A percentile compares a stretch with the other conserved stretches of the same genome.
phyloP scores from a whole-genome alignment of 2,888 invertebrate genomes.

The Thymelicus lineola region DNA sequence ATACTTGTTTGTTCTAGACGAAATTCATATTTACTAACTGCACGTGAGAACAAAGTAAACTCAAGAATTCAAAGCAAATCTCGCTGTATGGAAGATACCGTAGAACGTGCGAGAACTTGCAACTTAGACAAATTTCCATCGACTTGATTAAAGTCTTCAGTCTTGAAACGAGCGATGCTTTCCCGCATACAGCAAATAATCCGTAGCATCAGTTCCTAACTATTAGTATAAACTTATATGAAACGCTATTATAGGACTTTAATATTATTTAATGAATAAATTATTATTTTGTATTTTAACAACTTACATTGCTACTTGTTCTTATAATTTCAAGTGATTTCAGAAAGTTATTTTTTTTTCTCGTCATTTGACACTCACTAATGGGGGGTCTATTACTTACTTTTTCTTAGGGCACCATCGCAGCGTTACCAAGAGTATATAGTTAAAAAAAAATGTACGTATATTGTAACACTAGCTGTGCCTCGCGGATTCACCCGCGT shows the following conservation, averaged over 20 bases:
- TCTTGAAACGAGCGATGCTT: slow-evolving; percentile 66
- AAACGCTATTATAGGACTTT: neutral
- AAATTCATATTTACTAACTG: slow-evolving; percentile 23
- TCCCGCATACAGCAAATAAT: slow-evolving; percentile 49
- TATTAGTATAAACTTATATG: slow-evolving; percentile 39
- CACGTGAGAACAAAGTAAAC: slow-evolving; percentile 40
- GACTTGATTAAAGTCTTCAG: slow-evolving; percentile 80
- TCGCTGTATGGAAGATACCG: slow-evolving; percentile 71
- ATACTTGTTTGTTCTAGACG: neutral
- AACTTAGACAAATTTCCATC: slow-evolving; percentile 75
- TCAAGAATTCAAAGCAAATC: slow-evolving; percentile 69
- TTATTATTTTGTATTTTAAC: too few species aligned
- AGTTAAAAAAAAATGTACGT: too few species aligned
- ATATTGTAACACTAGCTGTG: too few species aligned
- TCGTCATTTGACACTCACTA: too few species aligned
- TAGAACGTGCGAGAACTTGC: slow-evolving; percentile 72
- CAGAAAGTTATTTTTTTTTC: too few species aligned
- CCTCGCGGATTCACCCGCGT: too few species aligned
- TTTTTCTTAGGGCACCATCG: too few species aligned
- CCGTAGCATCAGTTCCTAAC: slow-evolving; percentile 33
- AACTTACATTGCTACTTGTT: too few species aligned
- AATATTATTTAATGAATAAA: neutral
- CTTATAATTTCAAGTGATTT: too few species aligned
- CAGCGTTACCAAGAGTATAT: too few species aligned
- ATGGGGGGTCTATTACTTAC: too few species aligned